phyloP scores from a whole-genome alignment of 1,140 invertebrate genomes.

The Calycopis cecrops region DNA sequence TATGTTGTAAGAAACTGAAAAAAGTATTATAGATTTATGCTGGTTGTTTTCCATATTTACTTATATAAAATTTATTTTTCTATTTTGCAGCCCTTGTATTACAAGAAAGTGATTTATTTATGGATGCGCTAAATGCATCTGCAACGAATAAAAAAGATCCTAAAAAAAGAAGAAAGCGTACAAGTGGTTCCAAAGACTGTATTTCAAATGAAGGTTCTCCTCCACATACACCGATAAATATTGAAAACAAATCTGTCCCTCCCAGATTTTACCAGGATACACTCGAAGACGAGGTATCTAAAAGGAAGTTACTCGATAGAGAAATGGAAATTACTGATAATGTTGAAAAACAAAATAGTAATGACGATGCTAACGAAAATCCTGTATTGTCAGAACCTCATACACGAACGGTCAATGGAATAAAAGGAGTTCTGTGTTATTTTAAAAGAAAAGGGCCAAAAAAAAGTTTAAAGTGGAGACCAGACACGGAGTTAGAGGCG shows the following conservation, averaged over 20 bases:
- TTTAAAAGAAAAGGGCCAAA: conserved; percentile 85
- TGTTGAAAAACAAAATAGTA: conserved; percentile 23
- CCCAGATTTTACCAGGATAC: conserved; percentile 95
- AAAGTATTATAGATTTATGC: too few species aligned
- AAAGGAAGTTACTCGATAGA: conserved; percentile 43
- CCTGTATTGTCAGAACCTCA: conserved; percentile 52
- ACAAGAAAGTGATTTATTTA: conserved; percentile 93
- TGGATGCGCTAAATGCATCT: conserved; percentile 88
- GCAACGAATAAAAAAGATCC: conserved; percentile 85
- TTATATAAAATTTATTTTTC: neutral
- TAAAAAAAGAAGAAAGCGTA: conserved; percentile 83
- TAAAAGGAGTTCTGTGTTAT: conserved; percentile 80
- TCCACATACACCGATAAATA: conserved; percentile 57
- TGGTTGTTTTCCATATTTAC: too few species aligned
- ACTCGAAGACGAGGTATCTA: conserved; percentile 80
- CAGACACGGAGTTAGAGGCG: conserved; percentile 85
- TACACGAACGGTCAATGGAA: conserved; percentile 60
- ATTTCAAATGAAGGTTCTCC: conserved; percentile 70
- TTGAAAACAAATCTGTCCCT: conserved; percentile 74
- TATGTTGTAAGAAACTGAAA: too few species aligned
- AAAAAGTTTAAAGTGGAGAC: conserved; percentile 89
- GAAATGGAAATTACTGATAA: conserved; percentile 34
- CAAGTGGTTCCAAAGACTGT: conserved; percentile 79
- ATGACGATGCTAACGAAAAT: conserved; percentile 75
- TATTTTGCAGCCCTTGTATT: conserved; percentile 82